Evolutionary conservation across 2,888 invertebrate genomes (phyloP).

Genomic region (Brenthis ino): DNA sequence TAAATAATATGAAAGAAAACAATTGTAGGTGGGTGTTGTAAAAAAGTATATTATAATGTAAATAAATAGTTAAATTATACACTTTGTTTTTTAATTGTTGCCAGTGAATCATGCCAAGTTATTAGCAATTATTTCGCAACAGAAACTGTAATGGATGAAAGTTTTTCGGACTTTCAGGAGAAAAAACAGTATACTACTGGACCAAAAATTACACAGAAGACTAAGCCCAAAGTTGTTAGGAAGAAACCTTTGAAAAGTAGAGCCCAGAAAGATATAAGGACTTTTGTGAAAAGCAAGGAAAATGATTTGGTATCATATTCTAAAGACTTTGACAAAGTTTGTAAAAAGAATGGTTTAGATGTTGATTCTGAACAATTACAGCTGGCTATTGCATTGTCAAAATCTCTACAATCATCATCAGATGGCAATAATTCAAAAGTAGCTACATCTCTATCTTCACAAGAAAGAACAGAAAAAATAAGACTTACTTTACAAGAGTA

Average conservation of each 20-base stretch:
- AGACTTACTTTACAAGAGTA: constrained; percentile 83
- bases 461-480: constrained; percentile 64
- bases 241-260: constrained; percentile 48
- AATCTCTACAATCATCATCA: constrained; percentile 68
- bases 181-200: constrained; percentile 55
- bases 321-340: constrained; percentile 70
- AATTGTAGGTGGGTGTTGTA: constrained; percentile 53
- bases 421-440: constrained; percentile 35
- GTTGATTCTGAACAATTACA: constrained; percentile 85
- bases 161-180: constrained; percentile 66
- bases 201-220: constrained; percentile 52
- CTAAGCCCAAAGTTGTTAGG: constrained; percentile 40
- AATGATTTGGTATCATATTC: constrained; percentile 67
- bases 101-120: constrained; percentile 52
- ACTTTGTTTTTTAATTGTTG: constrained; percentile 61
- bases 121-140: constrained; percentile 66
- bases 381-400: constrained; percentile 85
- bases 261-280: constrained; percentile 71
- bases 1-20: constrained; percentile 59
- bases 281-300: constrained; percentile 59
- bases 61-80: constrained; percentile 42
- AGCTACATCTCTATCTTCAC: constrained; percentile 46
- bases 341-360: constrained; percentile 71
- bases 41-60: constrained; percentile 26
- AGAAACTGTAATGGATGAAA: constrained; percentile 67